These are phyloP conservation scores for Entomobrya multifasciata DNA, from an alignment of 2,888 invertebrate species.

Conservation along the genomic window DNA sequence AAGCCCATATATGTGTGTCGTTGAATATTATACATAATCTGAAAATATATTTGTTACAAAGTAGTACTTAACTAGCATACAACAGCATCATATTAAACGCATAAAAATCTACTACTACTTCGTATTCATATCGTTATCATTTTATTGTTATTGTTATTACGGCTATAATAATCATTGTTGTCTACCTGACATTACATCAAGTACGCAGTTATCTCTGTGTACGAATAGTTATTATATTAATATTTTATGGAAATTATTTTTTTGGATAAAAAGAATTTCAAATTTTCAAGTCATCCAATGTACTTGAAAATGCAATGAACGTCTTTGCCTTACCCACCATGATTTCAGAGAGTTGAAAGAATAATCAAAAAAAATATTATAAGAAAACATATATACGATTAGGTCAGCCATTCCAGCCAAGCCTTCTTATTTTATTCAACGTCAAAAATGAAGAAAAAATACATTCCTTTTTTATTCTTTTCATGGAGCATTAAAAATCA, in stretches of 20 bases:
- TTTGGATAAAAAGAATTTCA: conserved; percentile 38
- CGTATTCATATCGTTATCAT: conserved; percentile 67
- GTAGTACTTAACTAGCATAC: conserved; percentile 26
- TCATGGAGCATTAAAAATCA: conserved; percentile 13
- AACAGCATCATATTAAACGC: conserved; percentile 35
- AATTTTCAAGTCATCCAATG: neutral
- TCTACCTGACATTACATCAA: conserved; percentile 64
- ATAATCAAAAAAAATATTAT: conserved; percentile 33
- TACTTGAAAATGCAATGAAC: too few relatives aligned
- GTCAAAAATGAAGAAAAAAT: neutral
- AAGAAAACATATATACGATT: conserved; percentile 1
- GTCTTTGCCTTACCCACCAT: conserved; percentile 37
- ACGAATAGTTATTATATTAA: conserved; percentile 33
- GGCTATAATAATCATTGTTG: conserved; percentile 66
- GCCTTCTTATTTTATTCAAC: conserved; percentile 1
- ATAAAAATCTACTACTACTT: conserved; percentile 30
- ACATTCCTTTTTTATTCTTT: conserved; percentile 3
- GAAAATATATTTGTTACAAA: conserved; percentile 37
- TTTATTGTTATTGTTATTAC: conserved; percentile 72
- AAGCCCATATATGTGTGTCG: conserved; percentile 62
- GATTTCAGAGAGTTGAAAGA: neutral
- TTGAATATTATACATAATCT: conserved; percentile 29
- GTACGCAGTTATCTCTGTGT: conserved; percentile 14
- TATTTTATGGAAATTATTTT: conserved; percentile 29
- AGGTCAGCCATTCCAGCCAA: conserved; percentile 38